Evolutionary conservation across 2,113 vertebrate genomes (phyloP).

Genomic region (Corythoichthys intestinalis): DNA sequence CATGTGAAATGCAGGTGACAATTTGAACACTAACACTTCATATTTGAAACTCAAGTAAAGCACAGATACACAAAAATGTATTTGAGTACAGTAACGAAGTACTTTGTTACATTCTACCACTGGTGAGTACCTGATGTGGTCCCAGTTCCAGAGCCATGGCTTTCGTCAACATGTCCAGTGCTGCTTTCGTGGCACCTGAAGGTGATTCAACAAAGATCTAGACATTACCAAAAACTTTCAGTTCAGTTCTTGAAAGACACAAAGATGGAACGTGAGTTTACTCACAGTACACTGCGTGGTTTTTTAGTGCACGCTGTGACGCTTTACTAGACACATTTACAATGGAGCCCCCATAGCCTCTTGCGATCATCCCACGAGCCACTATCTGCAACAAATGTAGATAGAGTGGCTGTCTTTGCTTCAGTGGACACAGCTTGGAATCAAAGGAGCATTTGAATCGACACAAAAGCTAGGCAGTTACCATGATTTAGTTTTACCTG

Average conservation of each 20-base stretch:
- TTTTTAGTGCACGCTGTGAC: constrained; percentile 75
- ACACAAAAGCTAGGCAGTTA: not conserved
- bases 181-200: constrained; percentile 87
- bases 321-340: constrained; percentile 95
- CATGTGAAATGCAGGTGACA: too few relatives aligned
- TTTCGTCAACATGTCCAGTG: constrained; percentile 90
- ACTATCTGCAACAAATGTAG: constrained; percentile 75
- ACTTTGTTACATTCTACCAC: too few relatives aligned
- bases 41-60: too few relatives aligned
- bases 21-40: too few relatives aligned
- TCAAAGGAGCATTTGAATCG: too few relatives aligned
- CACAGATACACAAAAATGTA: too few relatives aligned
- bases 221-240: not conserved
- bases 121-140: constrained; percentile 78
- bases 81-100: too few relatives aligned
- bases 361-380: constrained; percentile 80
- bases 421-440: not conserved
- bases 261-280: not conserved
- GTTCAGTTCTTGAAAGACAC: not conserved
- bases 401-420: constrained; percentile 6
- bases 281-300: constrained; percentile 90
- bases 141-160: constrained; percentile 92
- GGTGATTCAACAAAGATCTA: not conserved
- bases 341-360: constrained; percentile 80
- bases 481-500: constrained; percentile 71